Percentiles rank a stretch among this genome's conserved stretches.
Evolutionary conservation across 2,797 vertebrate genomes (phyloP).

Genomic region (Periparus ater): DNA sequence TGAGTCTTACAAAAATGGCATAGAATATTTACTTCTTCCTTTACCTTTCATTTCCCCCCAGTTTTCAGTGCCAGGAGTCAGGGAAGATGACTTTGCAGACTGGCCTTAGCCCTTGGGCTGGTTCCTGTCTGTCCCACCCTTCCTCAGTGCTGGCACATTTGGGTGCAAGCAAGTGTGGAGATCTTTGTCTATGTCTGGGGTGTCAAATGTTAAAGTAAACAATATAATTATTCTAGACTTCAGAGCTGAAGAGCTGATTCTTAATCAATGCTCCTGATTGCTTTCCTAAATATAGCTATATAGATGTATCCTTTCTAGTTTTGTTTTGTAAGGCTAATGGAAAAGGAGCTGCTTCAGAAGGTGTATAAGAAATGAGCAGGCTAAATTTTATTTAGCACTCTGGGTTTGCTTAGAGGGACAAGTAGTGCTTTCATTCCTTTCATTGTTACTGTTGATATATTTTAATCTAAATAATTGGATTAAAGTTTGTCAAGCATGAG

Average conservation of each 20-base stretch:
- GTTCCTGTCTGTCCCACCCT: not conserved
- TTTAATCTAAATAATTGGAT: not conserved
- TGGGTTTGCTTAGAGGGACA: not conserved
- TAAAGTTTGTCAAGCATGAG: not conserved
- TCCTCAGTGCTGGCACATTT: not conserved
- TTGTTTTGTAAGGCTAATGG: not conserved
- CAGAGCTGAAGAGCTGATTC: not conserved
- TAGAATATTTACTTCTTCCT: not conserved
- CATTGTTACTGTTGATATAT: not conserved
- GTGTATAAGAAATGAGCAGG: not conserved
- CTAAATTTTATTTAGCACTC: not conserved
- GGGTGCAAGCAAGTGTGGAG: not conserved
- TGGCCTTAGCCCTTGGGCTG: too few relatives aligned
- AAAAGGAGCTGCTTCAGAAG: not conserved
- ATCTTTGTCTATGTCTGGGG: accelerated
- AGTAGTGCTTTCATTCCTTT: not conserved
- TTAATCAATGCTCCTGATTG: not conserved
- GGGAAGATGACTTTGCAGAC: not conserved
- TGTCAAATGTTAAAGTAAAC: not conserved
- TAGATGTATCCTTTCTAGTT: not conserved
- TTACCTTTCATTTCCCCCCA: not conserved
- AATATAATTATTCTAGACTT: not conserved
- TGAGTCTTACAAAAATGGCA: not conserved
- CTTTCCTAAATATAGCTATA: not conserved
- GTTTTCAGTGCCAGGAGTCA: not conserved